A percentile compares a stretch with the other conserved stretches of the same genome.
phyloP scores from a whole-genome alignment of 2,113 vertebrate genomes.

The Aramus guarauna region DNA sequence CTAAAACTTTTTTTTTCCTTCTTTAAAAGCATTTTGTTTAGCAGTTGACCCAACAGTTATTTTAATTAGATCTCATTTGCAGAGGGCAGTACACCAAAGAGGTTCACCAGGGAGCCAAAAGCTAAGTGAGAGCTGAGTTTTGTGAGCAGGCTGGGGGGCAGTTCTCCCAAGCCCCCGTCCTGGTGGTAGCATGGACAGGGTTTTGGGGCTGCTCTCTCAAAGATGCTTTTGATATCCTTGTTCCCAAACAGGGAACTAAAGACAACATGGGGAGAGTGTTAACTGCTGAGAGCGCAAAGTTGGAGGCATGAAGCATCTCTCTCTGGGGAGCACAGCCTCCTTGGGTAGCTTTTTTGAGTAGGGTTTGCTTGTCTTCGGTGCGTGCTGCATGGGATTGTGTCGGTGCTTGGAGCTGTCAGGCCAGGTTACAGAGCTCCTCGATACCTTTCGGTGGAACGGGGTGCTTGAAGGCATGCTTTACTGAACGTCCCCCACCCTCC shows the following conservation, averaged over 20 bases:
- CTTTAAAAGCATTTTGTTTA: not conserved
- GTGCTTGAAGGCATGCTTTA: not conserved
- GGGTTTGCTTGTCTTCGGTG: accelerated
- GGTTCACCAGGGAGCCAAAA: not conserved
- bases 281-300: not conserved
- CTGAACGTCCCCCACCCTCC: not conserved
- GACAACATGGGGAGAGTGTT: not conserved
- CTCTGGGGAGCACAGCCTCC: not conserved
- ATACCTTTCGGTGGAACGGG: not conserved
- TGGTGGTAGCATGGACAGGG: not conserved
- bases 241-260: not conserved
- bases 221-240: not conserved
- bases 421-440: not conserved
- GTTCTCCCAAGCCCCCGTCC: accelerated
- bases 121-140: not conserved
- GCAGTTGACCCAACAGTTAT: not conserved
- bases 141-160: not conserved
- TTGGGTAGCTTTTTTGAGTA: not conserved
- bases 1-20: not conserved
- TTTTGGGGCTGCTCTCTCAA: not conserved
- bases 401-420: not conserved
- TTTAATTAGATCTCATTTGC: not conserved
- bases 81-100: not conserved
- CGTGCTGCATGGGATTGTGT: not conserved
- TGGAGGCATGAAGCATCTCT: not conserved